A percentile compares a stretch with the other conserved stretches of the same genome.
phyloP scores from a whole-genome alignment of 2,888 invertebrate genomes.

The Ichneumoninae sp. region DNA sequence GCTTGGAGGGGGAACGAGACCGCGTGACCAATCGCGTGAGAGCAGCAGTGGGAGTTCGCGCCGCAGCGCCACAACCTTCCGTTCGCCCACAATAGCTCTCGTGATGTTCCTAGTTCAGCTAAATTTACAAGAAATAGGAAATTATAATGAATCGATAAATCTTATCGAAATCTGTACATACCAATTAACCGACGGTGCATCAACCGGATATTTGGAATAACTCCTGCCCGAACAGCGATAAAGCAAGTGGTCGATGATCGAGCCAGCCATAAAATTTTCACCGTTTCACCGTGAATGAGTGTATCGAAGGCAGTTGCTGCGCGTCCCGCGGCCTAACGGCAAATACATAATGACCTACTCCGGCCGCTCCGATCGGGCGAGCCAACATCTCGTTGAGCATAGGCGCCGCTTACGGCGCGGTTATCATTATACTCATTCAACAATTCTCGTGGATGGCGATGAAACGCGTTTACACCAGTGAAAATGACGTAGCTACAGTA shows the following conservation, averaged over 20 bases:
- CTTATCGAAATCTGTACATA: not conserved
- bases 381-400: not conserved
- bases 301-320: slow-evolving; percentile 9
- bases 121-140: no score
- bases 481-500: not conserved
- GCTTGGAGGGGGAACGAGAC: no score
- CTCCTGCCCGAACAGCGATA: not conserved
- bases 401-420: slow-evolving; percentile 44
- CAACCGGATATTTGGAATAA: slow-evolving; percentile 15
- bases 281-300: slow-evolving; percentile 17
- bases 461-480: slow-evolving; percentile 47
- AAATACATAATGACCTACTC: slow-evolving; percentile 76
- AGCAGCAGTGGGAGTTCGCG: no score
- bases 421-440: slow-evolving; percentile 21
- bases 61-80: no score
- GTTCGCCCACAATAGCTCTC: no score
- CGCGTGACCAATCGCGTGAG: no score
- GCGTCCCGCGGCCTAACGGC: slow-evolving; percentile 75
- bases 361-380: slow-evolving; percentile 37
- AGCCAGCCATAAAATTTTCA: slow-evolving; percentile 32
- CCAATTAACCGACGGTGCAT: not conserved
- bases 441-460: slow-evolving; percentile 1
- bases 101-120: no score
- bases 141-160: not conserved
- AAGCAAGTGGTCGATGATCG: not conserved